These are phyloP conservation scores for Hypocryptadius cinnamomeus DNA, from an alignment of 2,113 vertebrate species.

Conservation along the genomic window DNA sequence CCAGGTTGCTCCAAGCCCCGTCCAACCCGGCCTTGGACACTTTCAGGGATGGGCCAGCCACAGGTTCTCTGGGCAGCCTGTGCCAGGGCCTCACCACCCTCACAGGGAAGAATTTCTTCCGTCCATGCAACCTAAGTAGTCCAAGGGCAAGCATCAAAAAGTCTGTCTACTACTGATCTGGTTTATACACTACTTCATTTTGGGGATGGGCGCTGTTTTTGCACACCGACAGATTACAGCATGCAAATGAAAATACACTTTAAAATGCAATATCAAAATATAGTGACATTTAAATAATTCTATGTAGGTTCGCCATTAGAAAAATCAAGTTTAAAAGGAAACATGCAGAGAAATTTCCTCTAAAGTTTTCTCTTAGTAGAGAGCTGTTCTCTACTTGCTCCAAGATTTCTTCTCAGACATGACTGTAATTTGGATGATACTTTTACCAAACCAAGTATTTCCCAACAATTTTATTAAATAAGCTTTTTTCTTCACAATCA, in stretches of 20 bases:
- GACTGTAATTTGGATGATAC: background rate
- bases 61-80: background rate
- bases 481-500: background rate
- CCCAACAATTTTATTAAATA: background rate
- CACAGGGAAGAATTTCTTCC: background rate
- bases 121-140: fast-evolving
- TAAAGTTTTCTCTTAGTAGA: background rate
- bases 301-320: background rate
- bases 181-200: background rate
- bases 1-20: fast-evolving
- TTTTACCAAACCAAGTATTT: background rate
- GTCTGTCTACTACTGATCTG: too few species aligned
- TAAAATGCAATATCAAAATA: background rate
- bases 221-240: background rate
- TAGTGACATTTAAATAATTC: background rate
- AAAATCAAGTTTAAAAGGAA: background rate
- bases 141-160: background rate
- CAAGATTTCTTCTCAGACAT: background rate
- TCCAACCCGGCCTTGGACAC: fast-evolving
- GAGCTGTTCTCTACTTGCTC: background rate
- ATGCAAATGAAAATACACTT: background rate
- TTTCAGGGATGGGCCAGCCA: background rate
- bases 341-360: background rate
- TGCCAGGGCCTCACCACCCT: background rate
- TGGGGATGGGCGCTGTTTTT: background rate